Base-by-base conservation (phyloP, 2,797 vertebrate genomes). In the Mus caroli region DNA sequence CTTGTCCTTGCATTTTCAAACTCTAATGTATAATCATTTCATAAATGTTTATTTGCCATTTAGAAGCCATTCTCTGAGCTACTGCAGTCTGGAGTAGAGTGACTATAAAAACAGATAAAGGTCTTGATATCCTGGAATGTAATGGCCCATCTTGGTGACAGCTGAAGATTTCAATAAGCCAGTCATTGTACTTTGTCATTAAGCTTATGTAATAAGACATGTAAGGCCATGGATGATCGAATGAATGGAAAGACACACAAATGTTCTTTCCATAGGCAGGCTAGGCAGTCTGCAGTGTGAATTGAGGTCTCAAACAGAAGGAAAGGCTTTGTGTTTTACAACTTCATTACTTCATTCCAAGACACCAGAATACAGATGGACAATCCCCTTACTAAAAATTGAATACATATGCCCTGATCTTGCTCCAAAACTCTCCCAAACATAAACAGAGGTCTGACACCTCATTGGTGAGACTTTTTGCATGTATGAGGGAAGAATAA, bases 381-480 rank as follows among this genome's bases (percentile, higher is more conserved):
- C 78, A 94, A 93, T 60, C 62, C 54, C 64, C 62, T 97, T 75
- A 28, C 77, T 88, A 96, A 95, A 97, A 94, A 97, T 96, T 80
- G 93, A 97, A 95, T 34, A 26, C 96, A 96, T 1, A 24, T 79
- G 83, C 4, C 34, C 80, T 77, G 8, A 58, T 75, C 50, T 85
- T 77, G 28, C 24, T 90, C 56, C 54, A 34, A 96, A 96, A 64
- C 80, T 28, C 34, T 93, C 40, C 71, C 91, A 69, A 87, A 96
- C 6, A 60, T 71, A 91, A 92, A 77, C 64, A 94, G 58, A 56
- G 13, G 56, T 83, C 71, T 52, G n/a, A 88, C 58, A 88, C 37
- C 13, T 73, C 92, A 85, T 46, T 40, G 62, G 71, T 82, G 46
- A 83, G 79, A 89, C 24, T 78, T 46, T 76, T 77, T 92, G 60